A percentile compares a stretch with the other conserved stretches of the same genome.
Evolutionary conservation across 2,113 vertebrate genomes (phyloP).

Genomic region (Prinia subflava): DNA sequence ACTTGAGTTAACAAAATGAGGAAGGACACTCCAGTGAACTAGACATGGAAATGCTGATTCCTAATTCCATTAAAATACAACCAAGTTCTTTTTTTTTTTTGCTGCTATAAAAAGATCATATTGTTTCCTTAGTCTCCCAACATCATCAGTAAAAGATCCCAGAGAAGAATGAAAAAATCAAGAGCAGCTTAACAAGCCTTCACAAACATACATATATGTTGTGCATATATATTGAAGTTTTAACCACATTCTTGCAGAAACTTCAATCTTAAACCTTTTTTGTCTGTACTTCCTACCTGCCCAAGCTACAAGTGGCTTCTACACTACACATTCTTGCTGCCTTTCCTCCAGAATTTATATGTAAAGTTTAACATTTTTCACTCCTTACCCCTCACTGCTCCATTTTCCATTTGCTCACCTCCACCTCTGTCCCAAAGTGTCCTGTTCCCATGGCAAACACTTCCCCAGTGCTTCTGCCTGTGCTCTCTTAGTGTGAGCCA

Average conservation of each 20-base stretch:
- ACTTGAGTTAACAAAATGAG: slow-evolving; percentile 30
- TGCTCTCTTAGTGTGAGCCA: background rate
- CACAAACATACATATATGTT: fast-evolving
- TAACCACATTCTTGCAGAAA: background rate
- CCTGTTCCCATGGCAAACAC: background rate
- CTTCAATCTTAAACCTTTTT: background rate
- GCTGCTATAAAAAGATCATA: slow-evolving; percentile 1
- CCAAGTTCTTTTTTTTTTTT: background rate
- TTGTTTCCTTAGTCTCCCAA: background rate
- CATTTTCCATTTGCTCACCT: background rate
- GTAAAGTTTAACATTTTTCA: background rate
- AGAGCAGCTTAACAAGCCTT: background rate
- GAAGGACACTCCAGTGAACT: slow-evolving; percentile 28
- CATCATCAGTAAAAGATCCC: background rate
- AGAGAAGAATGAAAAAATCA: background rate
- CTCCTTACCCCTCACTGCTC: background rate
- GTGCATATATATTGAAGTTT: background rate
- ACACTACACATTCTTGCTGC: background rate
- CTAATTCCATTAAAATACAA: slow-evolving; percentile 22
- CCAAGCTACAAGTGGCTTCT: background rate
- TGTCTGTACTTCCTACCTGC: background rate
- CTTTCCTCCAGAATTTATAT: background rate
- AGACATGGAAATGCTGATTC: slow-evolving; percentile 54
- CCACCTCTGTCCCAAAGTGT: background rate
- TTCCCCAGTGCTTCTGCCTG: background rate